Base-by-base conservation (phyloP, 2,113 vertebrate species). In the Choloepus hoffmanni region DNA sequence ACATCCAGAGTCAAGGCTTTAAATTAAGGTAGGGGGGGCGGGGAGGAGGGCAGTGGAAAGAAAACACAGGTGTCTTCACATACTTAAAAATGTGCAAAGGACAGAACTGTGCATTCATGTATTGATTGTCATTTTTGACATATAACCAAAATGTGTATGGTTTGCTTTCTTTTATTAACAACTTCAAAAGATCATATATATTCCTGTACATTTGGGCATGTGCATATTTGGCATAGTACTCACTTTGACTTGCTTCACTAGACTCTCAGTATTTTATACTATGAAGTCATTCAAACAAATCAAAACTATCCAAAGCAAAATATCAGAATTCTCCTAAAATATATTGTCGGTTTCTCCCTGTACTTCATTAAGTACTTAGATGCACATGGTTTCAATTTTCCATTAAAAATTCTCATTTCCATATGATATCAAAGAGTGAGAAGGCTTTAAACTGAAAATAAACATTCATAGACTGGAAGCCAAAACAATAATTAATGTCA, bases 301-400 rank as follows among this genome's bases (percentile, higher is more conserved):
- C 94, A 96, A 86, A 98, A 98, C 97, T 98, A 98, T 98, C 96
- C 96, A 96, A 97, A 98, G 93, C 76, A 33, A 97, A 98, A 97
- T 98, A 98, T 98, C 98, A 98, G 97, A 98, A 98, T 98, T 98
- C 98, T 97, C 97, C 98, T 98, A 98, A 98, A 98, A 98, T 98
- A 98, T 97, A 98, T 95, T 97, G 98, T 98, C 95, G 97, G 96
- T 98, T 98, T 98, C 97, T 98, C 98, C 98, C 99, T 99, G 99
- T 99, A 98, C 98, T 99, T 99, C 99, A 99, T 99, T 99, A 36
- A 99, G 98, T 98, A 36, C 98, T 99, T 98, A 98, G 97, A 96
- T 97, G 97, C 99, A 99, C 99, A 99, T 99, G 99, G 99, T 99
- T 99, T 98, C 98, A 98, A 99, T 99, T 99, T 99, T 98, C 98